Percentiles rank a stretch among this genome's conserved stretches.
These are phyloP conservation scores for Pristionchus exspectatus DNA, from an alignment of 2,888 invertebrate genomes.

Conservation along the genomic window DNA sequence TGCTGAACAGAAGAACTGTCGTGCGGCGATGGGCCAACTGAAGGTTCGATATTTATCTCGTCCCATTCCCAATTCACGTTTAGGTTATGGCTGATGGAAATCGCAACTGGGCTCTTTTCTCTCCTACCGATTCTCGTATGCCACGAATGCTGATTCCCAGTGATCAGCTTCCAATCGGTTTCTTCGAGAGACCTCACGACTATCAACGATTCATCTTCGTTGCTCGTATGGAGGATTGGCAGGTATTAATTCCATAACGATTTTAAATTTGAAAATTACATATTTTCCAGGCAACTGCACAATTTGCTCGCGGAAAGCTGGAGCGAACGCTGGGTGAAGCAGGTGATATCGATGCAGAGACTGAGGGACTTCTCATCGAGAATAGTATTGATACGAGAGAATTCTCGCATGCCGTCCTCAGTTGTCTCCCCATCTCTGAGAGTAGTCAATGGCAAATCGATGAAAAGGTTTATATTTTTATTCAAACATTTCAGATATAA, in stretches of 20 bases:
- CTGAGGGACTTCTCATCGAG: conserved; percentile 88
- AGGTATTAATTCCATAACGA: neutral
- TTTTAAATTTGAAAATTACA: neutral
- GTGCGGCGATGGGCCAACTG: conserved; percentile 87
- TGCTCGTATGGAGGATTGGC: conserved; percentile 83
- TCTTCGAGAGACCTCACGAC: conserved; percentile 81
- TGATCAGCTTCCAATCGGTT: conserved; percentile 82
- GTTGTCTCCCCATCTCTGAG: conserved; percentile 82
- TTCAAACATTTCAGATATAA: neutral
- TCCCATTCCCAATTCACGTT: neutral
- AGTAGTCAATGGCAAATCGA: conserved; percentile 52
- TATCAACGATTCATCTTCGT: conserved; percentile 84
- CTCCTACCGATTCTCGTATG: conserved; percentile 86
- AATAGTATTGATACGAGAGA: conserved; percentile 87
- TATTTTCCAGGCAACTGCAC: conserved; percentile 83
- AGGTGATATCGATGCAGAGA: conserved; percentile 88
- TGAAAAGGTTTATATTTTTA: conserved; percentile 28
- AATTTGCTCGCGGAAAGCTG: conserved; percentile 83
- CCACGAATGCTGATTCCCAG: conserved; percentile 87
- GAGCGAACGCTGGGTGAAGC: conserved; percentile 86
- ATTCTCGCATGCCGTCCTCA: conserved; percentile 85
- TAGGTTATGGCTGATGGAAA: conserved; percentile 81
- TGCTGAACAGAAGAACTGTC: conserved; percentile 86
- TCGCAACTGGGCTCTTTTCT: conserved; percentile 85
- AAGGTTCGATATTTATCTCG: conserved; percentile 79